These are phyloP conservation scores for Hippopotamus amphibius DNA, from an alignment of 2,113 vertebrate species.

Conservation along the genomic window DNA sequence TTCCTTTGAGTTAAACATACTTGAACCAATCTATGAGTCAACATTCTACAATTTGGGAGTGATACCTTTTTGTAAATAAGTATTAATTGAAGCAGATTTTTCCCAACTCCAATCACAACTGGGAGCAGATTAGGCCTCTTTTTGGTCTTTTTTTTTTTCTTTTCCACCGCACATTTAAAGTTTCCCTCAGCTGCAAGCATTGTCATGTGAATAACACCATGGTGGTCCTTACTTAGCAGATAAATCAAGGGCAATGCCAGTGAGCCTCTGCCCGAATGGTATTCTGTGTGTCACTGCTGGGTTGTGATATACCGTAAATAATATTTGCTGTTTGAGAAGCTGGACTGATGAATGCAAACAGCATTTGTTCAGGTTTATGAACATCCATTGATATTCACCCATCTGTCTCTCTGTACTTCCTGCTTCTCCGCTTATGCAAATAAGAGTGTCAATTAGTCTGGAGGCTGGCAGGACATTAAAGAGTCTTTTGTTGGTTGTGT, in stretches of 20 bases:
- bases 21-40: neutral
- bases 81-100: neutral
- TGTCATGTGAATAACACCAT: neutral
- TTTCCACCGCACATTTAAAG: neutral
- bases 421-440: slow-evolving; percentile 74
- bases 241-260: slow-evolving; percentile 25
- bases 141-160: neutral
- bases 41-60: neutral
- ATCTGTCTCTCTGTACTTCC: slow-evolving; percentile 75
- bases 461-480: slow-evolving; percentile 70
- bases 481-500: slow-evolving; percentile 49
- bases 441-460: slow-evolving; percentile 43
- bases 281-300: neutral
- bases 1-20: neutral
- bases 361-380: slow-evolving; percentile 69
- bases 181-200: neutral
- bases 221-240: neutral
- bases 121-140: neutral
- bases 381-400: slow-evolving; percentile 79
- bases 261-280: neutral
- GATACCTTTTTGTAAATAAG: neutral
- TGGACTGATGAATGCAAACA: slow-evolving; percentile 46
- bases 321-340: slow-evolving; percentile 40
- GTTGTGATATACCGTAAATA: slow-evolving; percentile 51
- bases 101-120: neutral